Percentiles rank a stretch among this genome's conserved stretches.
phyloP scores from a whole-genome alignment of 2,113 vertebrate genomes.

The Platichthys flesus region DNA sequence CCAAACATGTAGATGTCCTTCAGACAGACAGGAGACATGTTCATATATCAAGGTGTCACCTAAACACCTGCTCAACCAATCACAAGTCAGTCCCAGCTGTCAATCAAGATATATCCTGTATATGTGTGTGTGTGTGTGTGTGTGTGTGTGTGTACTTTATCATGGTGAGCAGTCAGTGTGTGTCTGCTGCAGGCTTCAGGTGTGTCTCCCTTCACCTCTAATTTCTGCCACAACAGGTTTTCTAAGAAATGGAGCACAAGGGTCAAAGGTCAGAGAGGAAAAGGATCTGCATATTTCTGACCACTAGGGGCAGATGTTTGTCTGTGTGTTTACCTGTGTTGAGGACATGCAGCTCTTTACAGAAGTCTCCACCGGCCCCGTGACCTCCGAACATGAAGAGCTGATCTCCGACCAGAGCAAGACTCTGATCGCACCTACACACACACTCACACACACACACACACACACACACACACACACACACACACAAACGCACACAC shows the following conservation, averaged over 20 bases:
- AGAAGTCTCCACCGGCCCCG: constrained; percentile 63
- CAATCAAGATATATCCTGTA: no score
- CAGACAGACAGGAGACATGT: neutral
- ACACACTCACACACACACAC: constrained; percentile 21
- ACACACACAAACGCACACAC: neutral
- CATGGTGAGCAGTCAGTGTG: constrained; percentile 75
- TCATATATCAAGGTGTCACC: neutral
- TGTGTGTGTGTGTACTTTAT: constrained; percentile 73
- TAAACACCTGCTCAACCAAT: no score
- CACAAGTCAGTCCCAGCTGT: no score
- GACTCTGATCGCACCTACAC: constrained; percentile 74
- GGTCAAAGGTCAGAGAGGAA: neutral
- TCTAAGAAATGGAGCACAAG: constrained; percentile 52
- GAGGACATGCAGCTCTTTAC: constrained; percentile 74
- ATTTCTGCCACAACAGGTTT: constrained; percentile 74
- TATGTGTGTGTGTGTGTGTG: constrained; percentile 8
- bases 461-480: neutral
- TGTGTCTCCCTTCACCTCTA: constrained; percentile 80
- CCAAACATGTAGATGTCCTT: constrained; percentile 85
- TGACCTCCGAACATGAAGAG: constrained; percentile 80
- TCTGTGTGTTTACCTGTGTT: constrained; percentile 73
- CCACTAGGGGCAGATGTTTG: no score
- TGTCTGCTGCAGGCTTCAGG: constrained; percentile 70
- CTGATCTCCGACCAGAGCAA: constrained; percentile 73
- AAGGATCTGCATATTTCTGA: no score